These are phyloP conservation scores for Danio albolineatus DNA, from an alignment of 2,797 vertebrate species.

Conservation along the genomic window DNA sequence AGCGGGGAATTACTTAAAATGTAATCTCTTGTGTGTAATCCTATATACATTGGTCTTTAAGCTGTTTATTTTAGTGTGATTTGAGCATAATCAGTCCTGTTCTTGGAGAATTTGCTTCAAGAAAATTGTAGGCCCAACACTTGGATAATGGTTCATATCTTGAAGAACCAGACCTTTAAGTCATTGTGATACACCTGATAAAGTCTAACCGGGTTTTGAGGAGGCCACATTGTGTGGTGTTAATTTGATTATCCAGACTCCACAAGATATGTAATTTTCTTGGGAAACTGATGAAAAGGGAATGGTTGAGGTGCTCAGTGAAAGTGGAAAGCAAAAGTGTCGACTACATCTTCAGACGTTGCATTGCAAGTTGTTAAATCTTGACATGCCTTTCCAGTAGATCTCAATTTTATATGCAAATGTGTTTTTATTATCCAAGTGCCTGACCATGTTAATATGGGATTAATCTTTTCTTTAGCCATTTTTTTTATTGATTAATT, in stretches of 20 bases:
- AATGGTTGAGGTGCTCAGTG: background rate
- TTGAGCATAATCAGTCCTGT: background rate
- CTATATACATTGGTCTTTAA: background rate
- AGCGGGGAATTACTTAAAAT: background rate
- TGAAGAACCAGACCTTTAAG: background rate
- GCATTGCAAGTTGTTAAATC: background rate
- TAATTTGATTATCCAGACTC: background rate
- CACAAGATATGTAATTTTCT: background rate
- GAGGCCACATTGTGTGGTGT: background rate
- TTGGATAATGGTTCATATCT: background rate
- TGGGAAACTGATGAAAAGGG: background rate
- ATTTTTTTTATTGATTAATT: background rate
- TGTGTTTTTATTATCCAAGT: background rate
- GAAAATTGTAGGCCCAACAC: background rate
- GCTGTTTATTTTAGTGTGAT: background rate
- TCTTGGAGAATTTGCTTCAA: background rate
- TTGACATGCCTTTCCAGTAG: background rate
- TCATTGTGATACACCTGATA: background rate
- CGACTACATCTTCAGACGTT: background rate
- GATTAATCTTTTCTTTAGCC: background rate
- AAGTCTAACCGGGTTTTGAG: background rate
- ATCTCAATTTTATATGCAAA: background rate
- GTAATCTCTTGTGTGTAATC: background rate
- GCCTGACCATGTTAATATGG: background rate
- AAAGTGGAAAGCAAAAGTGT: background rate